A percentile compares a stretch with the other conserved stretches of the same genome.
phyloP scores from a whole-genome alignment of 2,797 vertebrate genomes.

The Oryzias dopingdopingensis region DNA sequence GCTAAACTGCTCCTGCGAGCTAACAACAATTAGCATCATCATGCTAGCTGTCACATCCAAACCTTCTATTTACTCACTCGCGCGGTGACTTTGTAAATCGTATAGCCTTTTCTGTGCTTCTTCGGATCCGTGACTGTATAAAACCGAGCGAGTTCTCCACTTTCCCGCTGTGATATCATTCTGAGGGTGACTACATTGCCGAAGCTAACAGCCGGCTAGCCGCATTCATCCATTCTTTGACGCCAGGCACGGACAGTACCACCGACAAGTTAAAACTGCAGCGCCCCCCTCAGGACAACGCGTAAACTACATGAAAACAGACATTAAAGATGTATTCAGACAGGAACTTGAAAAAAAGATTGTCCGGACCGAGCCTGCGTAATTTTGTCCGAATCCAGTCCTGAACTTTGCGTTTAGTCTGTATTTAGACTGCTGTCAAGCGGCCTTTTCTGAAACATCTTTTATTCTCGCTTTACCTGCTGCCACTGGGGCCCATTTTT shows the following conservation, averaged over 20 bases:
- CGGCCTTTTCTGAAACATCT: too few species aligned
- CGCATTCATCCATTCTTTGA: constrained; percentile 53
- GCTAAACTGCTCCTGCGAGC: constrained; percentile 31
- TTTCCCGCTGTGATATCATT: constrained; percentile 90
- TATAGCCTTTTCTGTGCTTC: constrained; percentile 89
- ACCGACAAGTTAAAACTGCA: background rate
- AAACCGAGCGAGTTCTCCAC: constrained; percentile 92
- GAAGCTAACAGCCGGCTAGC: constrained; percentile 65
- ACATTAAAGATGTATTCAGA: too few species aligned
- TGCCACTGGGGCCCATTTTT: too few species aligned
- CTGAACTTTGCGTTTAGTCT: too few species aligned
- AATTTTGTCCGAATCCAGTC: too few species aligned
- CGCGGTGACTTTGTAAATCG: constrained; percentile 97
- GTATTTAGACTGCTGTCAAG: too few species aligned
- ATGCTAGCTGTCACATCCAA: constrained; percentile 21
- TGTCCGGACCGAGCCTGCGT: too few species aligned
- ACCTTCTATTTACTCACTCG: constrained; percentile 80
- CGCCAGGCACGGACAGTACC: constrained; percentile 17
- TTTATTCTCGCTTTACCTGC: too few species aligned
- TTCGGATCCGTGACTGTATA: constrained; percentile 95
- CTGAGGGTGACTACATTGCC: constrained; percentile 78
- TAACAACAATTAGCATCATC: constrained; percentile 52
- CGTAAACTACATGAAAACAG: background rate
- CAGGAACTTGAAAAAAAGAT: too few species aligned
- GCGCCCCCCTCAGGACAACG: constrained; percentile 2